phyloP scores from a whole-genome alignment of 2,888 invertebrate genomes.

The Ceramica pisi region DNA sequence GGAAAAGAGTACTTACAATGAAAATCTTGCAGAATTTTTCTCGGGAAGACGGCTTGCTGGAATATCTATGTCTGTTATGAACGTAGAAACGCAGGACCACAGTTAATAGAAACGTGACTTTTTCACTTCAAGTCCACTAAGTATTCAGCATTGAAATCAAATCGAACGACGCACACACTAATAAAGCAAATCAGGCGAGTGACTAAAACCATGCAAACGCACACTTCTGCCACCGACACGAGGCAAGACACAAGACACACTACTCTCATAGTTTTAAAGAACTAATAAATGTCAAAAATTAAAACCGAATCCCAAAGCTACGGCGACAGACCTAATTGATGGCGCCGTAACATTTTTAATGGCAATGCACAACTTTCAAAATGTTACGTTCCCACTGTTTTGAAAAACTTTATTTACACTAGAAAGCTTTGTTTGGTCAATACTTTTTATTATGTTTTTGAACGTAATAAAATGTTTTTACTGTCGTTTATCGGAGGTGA shows the following conservation, averaged over 20 bases:
- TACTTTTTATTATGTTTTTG: slow-evolving; percentile 82
- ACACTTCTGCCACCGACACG: slow-evolving; percentile 28
- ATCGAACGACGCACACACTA: slow-evolving; percentile 39
- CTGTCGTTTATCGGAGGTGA: slow-evolving; percentile 72
- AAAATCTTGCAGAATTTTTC: background rate
- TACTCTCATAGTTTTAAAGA: slow-evolving; percentile 40
- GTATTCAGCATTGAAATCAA: slow-evolving; percentile 7
- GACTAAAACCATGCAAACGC: slow-evolving; percentile 3
- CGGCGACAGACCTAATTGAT: slow-evolving; percentile 86
- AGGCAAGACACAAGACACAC: slow-evolving; percentile 45
- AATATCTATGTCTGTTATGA: background rate
- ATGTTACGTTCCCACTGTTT: slow-evolving; percentile 80
- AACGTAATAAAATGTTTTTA: slow-evolving; percentile 79
- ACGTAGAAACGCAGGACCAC: background rate
- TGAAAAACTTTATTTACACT: slow-evolving; percentile 80
- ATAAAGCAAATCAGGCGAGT: slow-evolving; percentile 32
- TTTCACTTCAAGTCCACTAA: slow-evolving; percentile 2
- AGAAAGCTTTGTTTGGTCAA: slow-evolving; percentile 81
- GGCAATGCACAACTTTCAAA: slow-evolving; percentile 77
- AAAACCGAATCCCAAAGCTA: slow-evolving; percentile 81
- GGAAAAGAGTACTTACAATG: too few species aligned
- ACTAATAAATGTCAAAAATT: slow-evolving; percentile 84
- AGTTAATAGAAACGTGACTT: background rate
- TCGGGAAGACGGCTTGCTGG: too few species aligned
- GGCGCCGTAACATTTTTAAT: slow-evolving; percentile 86